Conservation (phyloP, 2,797 vertebrate species). For the Gorsachius magnificus region DNA sequence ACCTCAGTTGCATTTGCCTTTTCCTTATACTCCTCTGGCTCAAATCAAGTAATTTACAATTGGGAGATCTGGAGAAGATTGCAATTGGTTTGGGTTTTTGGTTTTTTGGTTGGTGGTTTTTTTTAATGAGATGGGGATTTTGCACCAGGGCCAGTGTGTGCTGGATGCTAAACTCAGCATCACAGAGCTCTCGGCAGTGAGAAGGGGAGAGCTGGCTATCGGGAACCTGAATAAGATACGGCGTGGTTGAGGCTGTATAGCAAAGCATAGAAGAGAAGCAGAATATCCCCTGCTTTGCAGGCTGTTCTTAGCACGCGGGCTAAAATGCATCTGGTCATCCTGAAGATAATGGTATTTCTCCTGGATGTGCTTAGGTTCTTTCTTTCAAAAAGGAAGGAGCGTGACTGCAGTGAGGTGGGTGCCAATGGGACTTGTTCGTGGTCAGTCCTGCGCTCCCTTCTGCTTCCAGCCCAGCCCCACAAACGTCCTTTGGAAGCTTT, state of each 20-base stretch:
- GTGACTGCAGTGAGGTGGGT: background rate
- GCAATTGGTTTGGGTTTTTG: background rate
- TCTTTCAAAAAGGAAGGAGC: background rate
- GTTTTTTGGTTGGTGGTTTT: fast-evolving
- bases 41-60: background rate
- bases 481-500: background rate
- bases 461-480: background rate
- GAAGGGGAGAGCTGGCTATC: background rate
- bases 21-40: background rate
- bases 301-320: background rate
- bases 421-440: background rate
- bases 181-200: background rate
- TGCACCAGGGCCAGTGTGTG: background rate
- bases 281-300: background rate
- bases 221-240: background rate
- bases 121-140: background rate
- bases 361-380: background rate
- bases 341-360: background rate
- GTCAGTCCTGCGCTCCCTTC: background rate
- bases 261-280: background rate
- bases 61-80: background rate
- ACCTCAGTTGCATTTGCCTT: background rate
- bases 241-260: background rate
- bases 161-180: background rate
- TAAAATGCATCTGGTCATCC: background rate